Base-by-base conservation (phyloP, 1,140 invertebrate species). In the Caenorhabditis remanei region DNA sequence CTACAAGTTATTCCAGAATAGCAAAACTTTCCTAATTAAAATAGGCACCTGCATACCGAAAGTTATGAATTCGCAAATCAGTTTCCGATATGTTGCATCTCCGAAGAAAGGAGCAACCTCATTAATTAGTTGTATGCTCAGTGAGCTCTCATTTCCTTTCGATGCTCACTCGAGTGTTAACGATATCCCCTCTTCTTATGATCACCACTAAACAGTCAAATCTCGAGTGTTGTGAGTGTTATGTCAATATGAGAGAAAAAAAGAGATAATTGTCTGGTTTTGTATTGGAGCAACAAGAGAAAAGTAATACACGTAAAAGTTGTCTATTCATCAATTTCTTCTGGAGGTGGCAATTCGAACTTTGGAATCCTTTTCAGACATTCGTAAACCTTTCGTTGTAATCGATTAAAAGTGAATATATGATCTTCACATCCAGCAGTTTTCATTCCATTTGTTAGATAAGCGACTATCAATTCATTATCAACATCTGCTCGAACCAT, bases 391-490 rank as follows among this genome's bases (percentile, higher is more conserved):
- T 85, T 55, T 16, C 79, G 50, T 67, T 87, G 85, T 11, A 88
- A 56, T 32, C 88, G 71, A 55, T 87, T 86, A 56, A 83, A 88
- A 19, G 88, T 84, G 75, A 84, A 84, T 2, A 87, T 83, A 71
- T 88, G 86, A 48, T 88, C 88, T 14, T 85, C 88, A 19, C 56
- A 75, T 67, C 79, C 88, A 13, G 88, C 88, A 16, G 71, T 79
- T 67, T 89, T 89, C 61, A 89, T 79, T 53, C 88, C 88, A 85
- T 89, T 89, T 32, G 85, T 88, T 16, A 89, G 55, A 61, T 89
- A 89, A 21, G 88, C 89, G 71, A 86, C 88, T 46, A 88, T 53
- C 67, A 89, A 16, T 4, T 83, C 85, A 46, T 89, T 89, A 21
- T 88, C 71, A 19, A 53, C 21, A 83, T 89, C 88, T 67, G 55